A percentile compares a stretch with the other conserved stretches of the same genome.
phyloP scores from a whole-genome alignment of 1,140 invertebrate genomes.

The Rhyacophila brunnea region DNA sequence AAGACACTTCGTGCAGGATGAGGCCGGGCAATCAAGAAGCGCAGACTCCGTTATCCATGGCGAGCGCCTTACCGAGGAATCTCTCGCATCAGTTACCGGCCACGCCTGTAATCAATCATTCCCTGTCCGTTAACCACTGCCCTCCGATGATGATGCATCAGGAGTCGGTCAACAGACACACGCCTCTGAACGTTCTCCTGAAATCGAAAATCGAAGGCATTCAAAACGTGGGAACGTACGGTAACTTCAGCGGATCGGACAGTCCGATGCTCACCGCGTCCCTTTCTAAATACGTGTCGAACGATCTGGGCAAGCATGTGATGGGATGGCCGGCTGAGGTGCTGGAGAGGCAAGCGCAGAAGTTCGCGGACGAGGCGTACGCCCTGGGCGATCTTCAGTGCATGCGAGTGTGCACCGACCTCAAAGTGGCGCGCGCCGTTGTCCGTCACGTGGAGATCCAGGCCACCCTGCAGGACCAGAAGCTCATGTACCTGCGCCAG shows the following conservation, averaged over 20 bases:
- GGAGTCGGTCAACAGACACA: slow-evolving; percentile 19
- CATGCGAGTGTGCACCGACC: slow-evolving; percentile 80
- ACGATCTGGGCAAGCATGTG: slow-evolving; percentile 79
- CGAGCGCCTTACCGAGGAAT: slow-evolving; percentile 36
- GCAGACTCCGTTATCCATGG: slow-evolving; percentile 46
- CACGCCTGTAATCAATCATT: slow-evolving; percentile 5
- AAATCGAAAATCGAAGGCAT: slow-evolving; percentile 34
- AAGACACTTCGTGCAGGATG: slow-evolving; percentile 51
- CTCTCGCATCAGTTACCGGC: slow-evolving; percentile 22
- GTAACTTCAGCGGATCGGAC: slow-evolving; percentile 23
- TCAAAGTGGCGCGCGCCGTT: slow-evolving; percentile 81
- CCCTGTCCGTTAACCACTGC: slow-evolving; percentile 18
- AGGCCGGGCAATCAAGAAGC: slow-evolving; percentile 23
- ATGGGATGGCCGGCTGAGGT: slow-evolving; percentile 79
- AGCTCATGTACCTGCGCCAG: slow-evolving; percentile 77
- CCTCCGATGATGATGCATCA: slow-evolving; percentile 2
- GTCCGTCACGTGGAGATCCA: slow-evolving; percentile 86
- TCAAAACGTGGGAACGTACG: slow-evolving; percentile 29
- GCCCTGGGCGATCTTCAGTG: slow-evolving; percentile 77
- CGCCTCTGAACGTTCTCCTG: slow-evolving; percentile 19
- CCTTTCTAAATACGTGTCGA: slow-evolving; percentile 78
- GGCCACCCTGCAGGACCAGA: slow-evolving; percentile 86
- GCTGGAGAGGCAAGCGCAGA: slow-evolving; percentile 77
- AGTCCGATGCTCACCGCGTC: slow-evolving; percentile 62
- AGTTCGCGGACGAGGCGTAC: slow-evolving; percentile 77